Evolutionary conservation across 2,888 invertebrate species (phyloP), one percentile per base, ranked within the genome.

Genomic region (Morpho achilles): DNA sequence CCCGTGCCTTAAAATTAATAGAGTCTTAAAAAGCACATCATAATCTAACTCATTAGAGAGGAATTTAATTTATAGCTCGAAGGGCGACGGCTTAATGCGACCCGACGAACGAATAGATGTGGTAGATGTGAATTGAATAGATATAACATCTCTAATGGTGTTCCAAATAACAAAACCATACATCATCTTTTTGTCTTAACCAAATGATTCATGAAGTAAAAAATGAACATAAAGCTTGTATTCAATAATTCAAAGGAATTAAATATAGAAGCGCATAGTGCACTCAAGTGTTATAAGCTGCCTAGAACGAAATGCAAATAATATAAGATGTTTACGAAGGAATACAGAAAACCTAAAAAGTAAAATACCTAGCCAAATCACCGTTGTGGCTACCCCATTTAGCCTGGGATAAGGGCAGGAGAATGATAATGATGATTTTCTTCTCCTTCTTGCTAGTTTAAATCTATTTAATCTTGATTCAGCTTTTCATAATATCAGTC

Each of bases 41-140:
- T 86, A 85, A 84, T 83, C 77, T 70, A 70, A 77, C 80, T 87
- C 87, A 87, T 87, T 86, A 86, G 79, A 70, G 72, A 60, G 62
- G 66, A 68, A 74, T 79, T 79, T 80, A 83, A 87, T 86, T 84
- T 85, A 82, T 82, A 73, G 70, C 61, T 65, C 71, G 74, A 71
- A 72, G 69, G 63, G 71, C 63, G 77, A 77, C 76, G 76, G 72
- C 76, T 76, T 74, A 71, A 72, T 73, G 71, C 59, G 48, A 59
- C 54, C 46, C 22, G 41, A 49, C 32, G 16, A 50, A 42, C 50
- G 53, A 63, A 62, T 66, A 67, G 71, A 74, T 66, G 68, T 58
- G 71, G 68, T 59, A 65, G 45, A 59, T 58, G 48, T 56, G 58
- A 60, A 58, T 46, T 47, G 50, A 53, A 58, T 56, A 58, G 41